A percentile compares a stretch with the other conserved stretches of the same genome.
Conservation (phyloP, 2,888 invertebrate genomes). For the Venusia cambrica region DNA sequence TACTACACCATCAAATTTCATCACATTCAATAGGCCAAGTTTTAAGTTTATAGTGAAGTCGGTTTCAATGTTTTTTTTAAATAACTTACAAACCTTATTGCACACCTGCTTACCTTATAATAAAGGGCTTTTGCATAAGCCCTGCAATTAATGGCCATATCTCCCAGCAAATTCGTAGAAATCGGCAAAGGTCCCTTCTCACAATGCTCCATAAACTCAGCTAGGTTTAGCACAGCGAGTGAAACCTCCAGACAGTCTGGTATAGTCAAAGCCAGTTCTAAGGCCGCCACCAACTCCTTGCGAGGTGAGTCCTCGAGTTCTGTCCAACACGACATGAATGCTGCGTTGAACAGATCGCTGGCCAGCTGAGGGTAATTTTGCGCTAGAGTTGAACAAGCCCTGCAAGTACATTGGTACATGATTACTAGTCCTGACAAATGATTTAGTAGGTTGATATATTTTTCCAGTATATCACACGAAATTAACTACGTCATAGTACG, state of each 20-base stretch:
- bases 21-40: no score
- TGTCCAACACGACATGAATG: slow-evolving; percentile 99
- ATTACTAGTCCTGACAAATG: no score
- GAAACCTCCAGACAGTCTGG: slow-evolving; percentile 97
- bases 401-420: slow-evolving; percentile 43
- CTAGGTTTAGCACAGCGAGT: slow-evolving; percentile 96
- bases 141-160: slow-evolving; percentile 95
- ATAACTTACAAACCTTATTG: no score
- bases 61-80: no score
- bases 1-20: no score
- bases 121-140: slow-evolving; percentile 85
- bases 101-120: slow-evolving; percentile 69
- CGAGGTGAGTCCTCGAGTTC: slow-evolving; percentile 92
- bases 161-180: slow-evolving; percentile 92
- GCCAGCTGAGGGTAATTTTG: slow-evolving; percentile 96
- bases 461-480: no score
- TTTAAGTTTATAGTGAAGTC: no score
- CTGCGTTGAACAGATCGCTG: slow-evolving; percentile 97
- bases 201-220: slow-evolving; percentile 99
- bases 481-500: background rate
- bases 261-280: slow-evolving; percentile 93
- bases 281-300: slow-evolving; percentile 89
- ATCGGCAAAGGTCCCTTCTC: slow-evolving; percentile 97
- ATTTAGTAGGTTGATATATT: no score
- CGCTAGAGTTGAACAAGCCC: slow-evolving; percentile 94